Conservation (phyloP, 2,888 invertebrate genomes). For the Heliconius cydno region DNA sequence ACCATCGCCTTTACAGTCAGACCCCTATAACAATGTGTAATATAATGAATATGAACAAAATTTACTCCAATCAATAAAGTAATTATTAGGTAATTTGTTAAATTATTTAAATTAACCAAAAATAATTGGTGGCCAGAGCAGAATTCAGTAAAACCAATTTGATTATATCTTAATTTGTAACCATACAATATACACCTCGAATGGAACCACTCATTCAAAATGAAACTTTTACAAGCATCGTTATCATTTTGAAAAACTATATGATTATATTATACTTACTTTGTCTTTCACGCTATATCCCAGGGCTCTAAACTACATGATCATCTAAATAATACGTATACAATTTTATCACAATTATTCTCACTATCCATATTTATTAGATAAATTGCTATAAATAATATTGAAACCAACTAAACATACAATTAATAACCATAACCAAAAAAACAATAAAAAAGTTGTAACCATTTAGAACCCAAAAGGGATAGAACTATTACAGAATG, state of each 20-base stretch:
- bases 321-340: too few relatives aligned
- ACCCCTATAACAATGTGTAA: too few relatives aligned
- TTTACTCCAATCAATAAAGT: neutral
- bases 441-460: slow-evolving; percentile 13
- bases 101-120: neutral
- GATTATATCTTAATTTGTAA: neutral
- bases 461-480: slow-evolving; percentile 21
- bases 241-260: neutral
- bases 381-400: neutral
- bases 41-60: neutral
- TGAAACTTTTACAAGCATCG: neutral
- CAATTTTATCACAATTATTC: too few relatives aligned
- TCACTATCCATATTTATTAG: neutral
- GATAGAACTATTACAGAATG: slow-evolving; percentile 48
- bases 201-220: neutral
- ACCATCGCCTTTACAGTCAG: too few relatives aligned
- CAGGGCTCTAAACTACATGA: too few relatives aligned
- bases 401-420: neutral
- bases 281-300: too few relatives aligned
- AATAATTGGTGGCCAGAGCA: neutral
- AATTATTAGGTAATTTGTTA: neutral
- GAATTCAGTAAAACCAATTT: slow-evolving; percentile 1
- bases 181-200: too few relatives aligned
- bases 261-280: too few relatives aligned
- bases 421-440: neutral